phyloP scores from a whole-genome alignment of 2,888 invertebrate genomes.

The Euzophera pinguis region DNA sequence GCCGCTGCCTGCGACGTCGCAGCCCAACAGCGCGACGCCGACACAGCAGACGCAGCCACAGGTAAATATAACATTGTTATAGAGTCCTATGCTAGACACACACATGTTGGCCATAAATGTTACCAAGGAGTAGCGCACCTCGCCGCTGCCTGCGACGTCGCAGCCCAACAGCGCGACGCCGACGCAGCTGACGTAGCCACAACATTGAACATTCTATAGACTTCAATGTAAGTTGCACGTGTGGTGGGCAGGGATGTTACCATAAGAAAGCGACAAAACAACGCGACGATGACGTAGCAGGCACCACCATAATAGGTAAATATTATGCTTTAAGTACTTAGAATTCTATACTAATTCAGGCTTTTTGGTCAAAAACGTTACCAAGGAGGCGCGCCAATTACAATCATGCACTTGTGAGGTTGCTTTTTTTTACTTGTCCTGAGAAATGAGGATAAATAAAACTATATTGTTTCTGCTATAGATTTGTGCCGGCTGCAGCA shows the following conservation, averaged over 20 bases:
- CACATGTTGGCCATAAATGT: constrained; percentile 92
- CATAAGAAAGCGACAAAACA: too few species aligned
- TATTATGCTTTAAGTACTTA: too few species aligned
- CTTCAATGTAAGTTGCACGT: too few species aligned
- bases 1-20: constrained; percentile 59
- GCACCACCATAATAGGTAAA: too few species aligned
- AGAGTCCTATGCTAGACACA: constrained; percentile 59
- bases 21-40: constrained; percentile 40
- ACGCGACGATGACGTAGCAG: too few species aligned
- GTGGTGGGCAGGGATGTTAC: too few species aligned
- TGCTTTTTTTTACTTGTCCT: too few species aligned
- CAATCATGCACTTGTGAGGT: too few species aligned
- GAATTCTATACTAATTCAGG: constrained; percentile 61
- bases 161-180: constrained; percentile 44
- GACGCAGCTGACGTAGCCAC: constrained; percentile 53
- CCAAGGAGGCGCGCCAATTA: constrained; percentile 84
- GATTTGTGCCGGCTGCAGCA: constrained; percentile 96
- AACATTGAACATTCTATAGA: too few species aligned
- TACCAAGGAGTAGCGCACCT: constrained; percentile 83
- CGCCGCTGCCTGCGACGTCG: constrained; percentile 59
- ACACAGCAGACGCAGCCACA: constrained; percentile 56
- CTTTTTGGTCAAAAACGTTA: constrained; percentile 93
- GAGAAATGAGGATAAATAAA: too few species aligned
- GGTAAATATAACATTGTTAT: too few species aligned
- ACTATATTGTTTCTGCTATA: constrained; percentile 46